Evolutionary conservation across 2,888 invertebrate species (phyloP).

Genomic region (Pristionchus exspectatus): DNA sequence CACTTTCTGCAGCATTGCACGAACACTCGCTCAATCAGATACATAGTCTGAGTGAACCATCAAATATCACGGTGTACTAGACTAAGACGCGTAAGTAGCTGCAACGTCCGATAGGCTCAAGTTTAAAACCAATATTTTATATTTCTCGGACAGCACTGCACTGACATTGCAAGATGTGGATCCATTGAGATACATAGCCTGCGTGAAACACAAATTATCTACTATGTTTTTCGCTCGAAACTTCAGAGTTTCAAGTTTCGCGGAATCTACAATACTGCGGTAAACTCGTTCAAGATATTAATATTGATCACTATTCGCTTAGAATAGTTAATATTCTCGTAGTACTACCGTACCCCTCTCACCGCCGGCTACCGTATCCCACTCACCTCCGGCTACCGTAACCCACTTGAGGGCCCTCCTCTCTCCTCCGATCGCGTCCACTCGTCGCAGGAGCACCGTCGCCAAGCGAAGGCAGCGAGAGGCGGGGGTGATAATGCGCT

Average conservation of each 20-base stretch:
- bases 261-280: neutral
- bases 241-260: neutral
- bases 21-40: neutral
- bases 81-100: too few species aligned
- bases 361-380: neutral
- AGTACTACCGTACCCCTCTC: too few species aligned
- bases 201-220: too few species aligned
- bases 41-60: too few species aligned
- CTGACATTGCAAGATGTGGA: too few species aligned
- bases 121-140: too few species aligned
- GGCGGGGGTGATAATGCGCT: neutral
- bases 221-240: too few species aligned
- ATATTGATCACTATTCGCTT: neutral
- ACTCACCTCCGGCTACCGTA: slow-evolving; percentile 13
- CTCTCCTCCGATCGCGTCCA: neutral
- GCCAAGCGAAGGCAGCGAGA: neutral
- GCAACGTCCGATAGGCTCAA: too few species aligned
- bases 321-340: too few species aligned
- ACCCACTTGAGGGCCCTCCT: slow-evolving; percentile 13
- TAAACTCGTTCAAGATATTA: neutral
- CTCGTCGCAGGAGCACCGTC: neutral
- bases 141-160: too few species aligned
- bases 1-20: neutral
- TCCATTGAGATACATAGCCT: too few species aligned
- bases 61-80: too few species aligned